Conservation (phyloP, 2,113 vertebrate genomes). For the Oncorhynchus masou region DNA sequence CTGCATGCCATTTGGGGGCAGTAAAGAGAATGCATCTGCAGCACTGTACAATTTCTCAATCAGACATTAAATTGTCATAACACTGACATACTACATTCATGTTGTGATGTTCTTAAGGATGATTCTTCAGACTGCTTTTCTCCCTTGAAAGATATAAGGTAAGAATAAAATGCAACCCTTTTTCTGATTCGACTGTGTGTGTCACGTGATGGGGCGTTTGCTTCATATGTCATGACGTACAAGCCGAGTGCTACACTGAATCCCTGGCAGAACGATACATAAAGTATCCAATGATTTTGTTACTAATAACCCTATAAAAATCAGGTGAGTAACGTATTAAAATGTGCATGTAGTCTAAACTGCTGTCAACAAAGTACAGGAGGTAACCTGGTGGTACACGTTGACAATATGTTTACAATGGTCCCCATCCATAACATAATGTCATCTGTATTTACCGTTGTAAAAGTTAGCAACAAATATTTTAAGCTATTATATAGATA, state of each 20-base stretch:
- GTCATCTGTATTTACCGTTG: too few species aligned
- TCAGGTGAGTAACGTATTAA: slow-evolving; percentile 36
- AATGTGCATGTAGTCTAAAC: neutral
- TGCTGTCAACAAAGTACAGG: neutral
- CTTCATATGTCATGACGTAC: slow-evolving; percentile 53
- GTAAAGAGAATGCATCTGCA: neutral
- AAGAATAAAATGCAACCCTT: neutral
- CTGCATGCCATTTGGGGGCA: neutral
- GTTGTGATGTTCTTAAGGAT: neutral
- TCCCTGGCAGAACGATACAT: slow-evolving; percentile 9
- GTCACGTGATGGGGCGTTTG: neutral
- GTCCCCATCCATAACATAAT: slow-evolving; percentile 48
- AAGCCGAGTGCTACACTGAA: neutral
- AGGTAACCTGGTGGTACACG: slow-evolving; percentile 37
- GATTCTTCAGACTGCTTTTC: neutral
- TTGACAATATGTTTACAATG: slow-evolving; percentile 63
- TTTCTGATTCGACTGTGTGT: neutral
- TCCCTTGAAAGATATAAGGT: neutral
- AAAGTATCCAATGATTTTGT: too few species aligned
- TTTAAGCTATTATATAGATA: too few species aligned
- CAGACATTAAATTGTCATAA: neutral
- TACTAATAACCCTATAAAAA: neutral
- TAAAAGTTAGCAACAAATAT: too few species aligned
- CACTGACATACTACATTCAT: neutral
- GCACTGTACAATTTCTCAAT: neutral